Evolutionary conservation across 2,797 vertebrate species (phyloP).

Genomic region (Crenichthys baileyi): DNA sequence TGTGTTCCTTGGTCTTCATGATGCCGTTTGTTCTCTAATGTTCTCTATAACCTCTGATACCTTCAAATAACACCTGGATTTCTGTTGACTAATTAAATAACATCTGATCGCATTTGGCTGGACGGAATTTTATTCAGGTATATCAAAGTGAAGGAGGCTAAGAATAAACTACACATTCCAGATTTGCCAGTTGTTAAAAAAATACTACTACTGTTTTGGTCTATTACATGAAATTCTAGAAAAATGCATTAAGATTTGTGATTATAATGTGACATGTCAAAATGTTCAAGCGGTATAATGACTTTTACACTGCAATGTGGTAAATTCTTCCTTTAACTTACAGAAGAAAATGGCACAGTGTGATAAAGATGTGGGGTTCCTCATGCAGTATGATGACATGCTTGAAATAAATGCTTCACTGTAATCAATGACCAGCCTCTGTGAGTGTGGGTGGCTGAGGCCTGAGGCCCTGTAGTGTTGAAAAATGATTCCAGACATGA

Average conservation of each 20-base stretch:
- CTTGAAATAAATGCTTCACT: slow-evolving; percentile 53
- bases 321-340: slow-evolving; percentile 1
- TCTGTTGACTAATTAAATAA: not conserved
- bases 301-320: not conserved
- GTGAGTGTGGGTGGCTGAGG: slow-evolving; percentile 40
- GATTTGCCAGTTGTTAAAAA: not conserved
- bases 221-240: too few species aligned
- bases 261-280: not conserved
- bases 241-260: not conserved
- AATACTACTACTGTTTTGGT: too few species aligned
- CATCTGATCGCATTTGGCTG: not conserved
- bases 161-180: not conserved
- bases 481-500: slow-evolving; percentile 48
- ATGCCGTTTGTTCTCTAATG: too few species aligned
- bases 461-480: slow-evolving; percentile 29
- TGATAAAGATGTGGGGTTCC: slow-evolving; percentile 54
- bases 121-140: not conserved
- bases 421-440: slow-evolving; percentile 56
- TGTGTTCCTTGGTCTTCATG: too few species aligned
- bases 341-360: slow-evolving; percentile 24
- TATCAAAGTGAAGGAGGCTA: not conserved
- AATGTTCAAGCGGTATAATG: not conserved
- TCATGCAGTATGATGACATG: slow-evolving; percentile 40
- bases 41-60: not conserved
- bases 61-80: not conserved